phyloP scores from a whole-genome alignment of 2,888 invertebrate species.

The Melanophora roralis region DNA sequence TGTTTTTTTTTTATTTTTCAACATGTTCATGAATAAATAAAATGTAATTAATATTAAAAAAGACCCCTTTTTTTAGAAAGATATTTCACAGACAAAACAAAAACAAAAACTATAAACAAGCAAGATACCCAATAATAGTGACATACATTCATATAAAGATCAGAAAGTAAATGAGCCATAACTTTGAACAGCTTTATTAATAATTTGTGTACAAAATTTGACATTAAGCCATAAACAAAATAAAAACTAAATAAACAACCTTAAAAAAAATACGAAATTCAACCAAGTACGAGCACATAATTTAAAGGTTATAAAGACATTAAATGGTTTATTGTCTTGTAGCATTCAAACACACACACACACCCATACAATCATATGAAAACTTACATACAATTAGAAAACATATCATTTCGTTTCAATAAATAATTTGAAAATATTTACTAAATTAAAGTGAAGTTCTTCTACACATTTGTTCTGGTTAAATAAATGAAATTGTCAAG shows the following conservation, averaged over 20 bases:
- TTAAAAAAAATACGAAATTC: neutral
- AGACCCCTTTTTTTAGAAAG: neutral
- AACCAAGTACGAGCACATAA: neutral
- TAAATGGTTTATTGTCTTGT: constrained; percentile 8
- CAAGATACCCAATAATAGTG: too few relatives aligned
- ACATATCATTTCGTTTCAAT: constrained; percentile 2
- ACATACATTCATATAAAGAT: too few relatives aligned
- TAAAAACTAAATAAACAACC: constrained; percentile 3
- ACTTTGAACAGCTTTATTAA: constrained; percentile 23
- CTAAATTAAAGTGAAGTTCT: neutral
- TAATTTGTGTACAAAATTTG: constrained; percentile 21
- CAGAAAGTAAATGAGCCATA: constrained; percentile 27
- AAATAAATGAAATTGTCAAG: constrained; percentile 28
- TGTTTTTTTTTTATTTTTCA: neutral
- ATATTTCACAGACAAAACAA: neutral
- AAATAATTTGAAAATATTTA: constrained; percentile 9
- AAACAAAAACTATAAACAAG: neutral
- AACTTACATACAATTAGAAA: neutral
- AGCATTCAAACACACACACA: neutral
- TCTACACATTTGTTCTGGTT: constrained; percentile 3
- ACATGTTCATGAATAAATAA: constrained; percentile 8
- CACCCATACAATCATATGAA: neutral
- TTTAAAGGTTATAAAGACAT: constrained; percentile 34
- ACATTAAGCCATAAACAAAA: constrained; percentile 33
- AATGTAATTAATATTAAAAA: constrained; percentile 14